Evolutionary conservation across 1,140 invertebrate genomes (phyloP), one percentile per base, ranked within the genome.

Genomic region (Chrysomallon squamiferum): DNA sequence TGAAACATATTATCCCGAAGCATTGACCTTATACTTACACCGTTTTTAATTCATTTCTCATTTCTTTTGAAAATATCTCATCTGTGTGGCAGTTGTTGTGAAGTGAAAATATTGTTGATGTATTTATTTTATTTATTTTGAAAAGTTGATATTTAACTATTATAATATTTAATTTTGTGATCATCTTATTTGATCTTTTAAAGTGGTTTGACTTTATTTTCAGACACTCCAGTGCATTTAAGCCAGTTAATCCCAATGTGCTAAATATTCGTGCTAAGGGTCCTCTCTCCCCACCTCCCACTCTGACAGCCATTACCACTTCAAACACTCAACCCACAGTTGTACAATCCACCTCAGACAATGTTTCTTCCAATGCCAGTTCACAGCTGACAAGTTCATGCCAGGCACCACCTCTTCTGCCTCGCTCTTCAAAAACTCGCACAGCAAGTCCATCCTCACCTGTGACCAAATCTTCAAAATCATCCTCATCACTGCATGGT

Each of bases 211-310:
- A 38, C 15, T 38, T 5, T 58, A 63, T 32, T 65, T 73, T 33
- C 62, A 78, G 76, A 47, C 65, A 65, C 25, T 41, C 66, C 11
- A 73, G 71, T 67, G 65, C 73, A 33, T 73, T 75, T 59, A 68
- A 71, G 32, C 71, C 72, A 41, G 61, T 71, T 25, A 71, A 68
- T 64, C 65, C 68, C 33, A 76, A 73, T 64, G 63, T 76, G 9
- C 49, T 74, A n/a, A 78, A 76, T 58, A 69, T 76, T 13, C 54
- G 68, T 43, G 68, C 76, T 29, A 73, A 74, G 35, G 68, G 62
- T 56, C 68, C 62, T 18, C 13, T 65, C n/a, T 41, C 25, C 52
- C 63, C 7, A 30, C 63, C 29, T 38, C 60, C 52, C 47, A 45
- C 33, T 27, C 22, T 35, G 41, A 64, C 57, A 47, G 18, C 61